phyloP scores from a whole-genome alignment of 2,797 vertebrate genomes.

The Gymnothorax javanicus region DNA sequence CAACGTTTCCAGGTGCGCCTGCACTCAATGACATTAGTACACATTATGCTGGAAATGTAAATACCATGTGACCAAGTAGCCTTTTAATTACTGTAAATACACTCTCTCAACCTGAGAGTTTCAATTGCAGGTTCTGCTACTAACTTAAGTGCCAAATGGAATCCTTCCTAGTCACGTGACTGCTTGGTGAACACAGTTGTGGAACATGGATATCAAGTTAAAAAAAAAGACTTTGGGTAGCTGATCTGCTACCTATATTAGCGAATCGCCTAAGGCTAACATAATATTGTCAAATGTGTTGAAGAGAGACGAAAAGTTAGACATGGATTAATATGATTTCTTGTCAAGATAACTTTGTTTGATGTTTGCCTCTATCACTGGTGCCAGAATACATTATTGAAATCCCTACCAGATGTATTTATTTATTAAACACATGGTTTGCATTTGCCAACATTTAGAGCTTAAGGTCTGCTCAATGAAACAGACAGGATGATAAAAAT shows the following conservation, averaged over 20 bases:
- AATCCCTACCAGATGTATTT: slow-evolving; percentile 27
- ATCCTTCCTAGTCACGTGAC: neutral
- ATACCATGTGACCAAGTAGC: neutral
- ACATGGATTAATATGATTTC: neutral
- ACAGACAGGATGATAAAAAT: neutral
- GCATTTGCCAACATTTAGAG: slow-evolving; percentile 13
- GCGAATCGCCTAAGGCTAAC: neutral
- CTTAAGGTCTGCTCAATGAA: neutral
- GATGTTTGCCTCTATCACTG: neutral
- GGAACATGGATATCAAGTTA: neutral
- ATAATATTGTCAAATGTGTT: slow-evolving; percentile 13
- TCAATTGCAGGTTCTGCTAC: neutral
- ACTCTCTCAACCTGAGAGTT: neutral
- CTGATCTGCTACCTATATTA: neutral
- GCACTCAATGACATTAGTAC: neutral
- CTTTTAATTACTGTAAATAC: neutral
- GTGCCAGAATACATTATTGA: slow-evolving; percentile 15
- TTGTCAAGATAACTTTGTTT: slow-evolving; percentile 12
- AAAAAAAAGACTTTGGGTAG: neutral
- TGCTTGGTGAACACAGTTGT: neutral
- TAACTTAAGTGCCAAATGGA: neutral
- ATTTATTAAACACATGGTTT: slow-evolving; percentile 22
- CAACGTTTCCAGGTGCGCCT: neutral
- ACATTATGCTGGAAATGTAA: neutral
- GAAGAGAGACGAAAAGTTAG: neutral